These are phyloP conservation scores for Taurulus bubalis DNA, from an alignment of 2,113 vertebrate genomes.

Conservation along the genomic window DNA sequence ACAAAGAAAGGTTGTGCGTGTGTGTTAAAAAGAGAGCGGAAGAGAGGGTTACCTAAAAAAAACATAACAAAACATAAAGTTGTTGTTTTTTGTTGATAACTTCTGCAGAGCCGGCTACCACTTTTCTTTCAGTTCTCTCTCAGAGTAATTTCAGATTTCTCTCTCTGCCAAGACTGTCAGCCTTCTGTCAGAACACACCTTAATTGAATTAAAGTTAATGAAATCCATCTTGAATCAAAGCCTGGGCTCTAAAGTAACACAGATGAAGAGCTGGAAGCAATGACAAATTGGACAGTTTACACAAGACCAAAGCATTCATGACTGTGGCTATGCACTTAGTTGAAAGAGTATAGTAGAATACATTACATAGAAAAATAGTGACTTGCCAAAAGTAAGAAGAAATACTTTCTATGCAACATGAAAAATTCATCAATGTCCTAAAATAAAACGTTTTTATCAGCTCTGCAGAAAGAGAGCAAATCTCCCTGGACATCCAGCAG, in stretches of 20 bases:
- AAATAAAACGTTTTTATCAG: constrained; percentile 23
- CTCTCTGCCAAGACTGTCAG: constrained; percentile 1
- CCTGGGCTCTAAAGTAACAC: constrained; percentile 24
- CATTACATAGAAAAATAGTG: too few relatives aligned
- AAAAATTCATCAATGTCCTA: constrained; percentile 32
- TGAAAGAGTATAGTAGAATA: constrained; percentile 29
- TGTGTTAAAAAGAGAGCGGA: constrained; percentile 28
- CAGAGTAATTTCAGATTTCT: constrained; percentile 25
- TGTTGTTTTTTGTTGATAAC: constrained; percentile 25
- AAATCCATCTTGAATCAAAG: constrained; percentile 52
- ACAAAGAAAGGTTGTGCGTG: constrained; percentile 22
- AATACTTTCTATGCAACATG: constrained; percentile 9
- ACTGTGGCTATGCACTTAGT: constrained; percentile 17
- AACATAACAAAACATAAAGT: constrained; percentile 31
- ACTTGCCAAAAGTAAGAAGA: constrained; percentile 17
- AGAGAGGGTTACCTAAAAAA: constrained; percentile 31
- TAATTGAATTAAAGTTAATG: constrained; percentile 61
- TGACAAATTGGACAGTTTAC: constrained; percentile 32
- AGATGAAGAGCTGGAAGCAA: constrained; percentile 48
- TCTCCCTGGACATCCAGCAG: constrained; percentile 60
- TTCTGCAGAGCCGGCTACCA: neutral
- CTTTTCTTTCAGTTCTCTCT: constrained; percentile 17
- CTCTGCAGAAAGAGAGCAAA: constrained; percentile 34
- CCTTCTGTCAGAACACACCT: constrained; percentile 36
- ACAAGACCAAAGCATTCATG: constrained; percentile 34